These are phyloP conservation scores for Liasis olivaceus DNA, from an alignment of 2,797 vertebrate species.

Conservation along the genomic window DNA sequence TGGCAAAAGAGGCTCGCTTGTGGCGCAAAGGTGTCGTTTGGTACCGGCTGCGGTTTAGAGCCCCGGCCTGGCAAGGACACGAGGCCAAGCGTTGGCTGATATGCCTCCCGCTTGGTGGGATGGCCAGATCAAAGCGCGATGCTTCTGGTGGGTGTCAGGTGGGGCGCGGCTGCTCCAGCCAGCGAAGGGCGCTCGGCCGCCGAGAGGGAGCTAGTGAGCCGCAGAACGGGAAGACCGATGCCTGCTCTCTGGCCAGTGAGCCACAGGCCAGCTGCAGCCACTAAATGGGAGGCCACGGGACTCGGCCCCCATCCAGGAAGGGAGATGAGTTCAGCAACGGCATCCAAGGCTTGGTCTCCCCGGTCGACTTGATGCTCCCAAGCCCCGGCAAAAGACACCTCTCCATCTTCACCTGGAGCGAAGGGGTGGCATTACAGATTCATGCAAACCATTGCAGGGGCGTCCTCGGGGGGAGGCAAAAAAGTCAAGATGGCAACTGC, in stretches of 20 bases:
- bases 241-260: neutral
- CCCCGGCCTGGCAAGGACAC: too few species aligned
- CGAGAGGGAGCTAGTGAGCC: neutral
- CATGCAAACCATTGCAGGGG: neutral
- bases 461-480: neutral
- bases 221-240: neutral
- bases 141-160: neutral
- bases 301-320: neutral
- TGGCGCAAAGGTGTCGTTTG: neutral
- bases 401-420: neutral
- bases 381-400: neutral
- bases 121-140: accelerated
- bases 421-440: neutral
- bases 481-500: neutral
- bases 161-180: neutral
- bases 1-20: neutral
- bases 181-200: neutral
- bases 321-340: neutral
- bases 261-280: neutral
- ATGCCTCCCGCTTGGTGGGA: neutral
- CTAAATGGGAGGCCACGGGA: neutral
- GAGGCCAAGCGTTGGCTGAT: neutral
- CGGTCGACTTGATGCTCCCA: neutral
- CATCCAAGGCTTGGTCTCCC: neutral
- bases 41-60: neutral